These are phyloP conservation scores for Chaetops frenatus DNA, from an alignment of 2,113 vertebrate genomes.

Conservation along the genomic window DNA sequence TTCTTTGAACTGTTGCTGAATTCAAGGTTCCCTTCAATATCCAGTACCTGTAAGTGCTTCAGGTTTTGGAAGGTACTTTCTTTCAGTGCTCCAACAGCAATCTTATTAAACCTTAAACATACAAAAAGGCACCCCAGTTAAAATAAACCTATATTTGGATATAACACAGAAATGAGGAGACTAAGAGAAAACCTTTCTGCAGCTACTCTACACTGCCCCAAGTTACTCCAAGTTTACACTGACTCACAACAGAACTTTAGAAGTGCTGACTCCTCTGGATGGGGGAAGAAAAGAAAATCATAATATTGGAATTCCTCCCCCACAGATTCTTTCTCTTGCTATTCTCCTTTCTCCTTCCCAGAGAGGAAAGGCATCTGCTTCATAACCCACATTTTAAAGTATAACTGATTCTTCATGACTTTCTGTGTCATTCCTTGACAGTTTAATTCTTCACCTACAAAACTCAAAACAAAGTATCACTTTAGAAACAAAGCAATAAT, in stretches of 20 bases:
- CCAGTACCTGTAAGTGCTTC: slow-evolving; percentile 86
- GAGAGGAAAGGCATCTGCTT: background rate
- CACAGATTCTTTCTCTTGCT: background rate
- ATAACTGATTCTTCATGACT: background rate
- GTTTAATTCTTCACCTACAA: background rate
- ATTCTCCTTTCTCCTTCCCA: background rate
- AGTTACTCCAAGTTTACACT: background rate
- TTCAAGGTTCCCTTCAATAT: slow-evolving; percentile 82
- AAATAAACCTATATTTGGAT: background rate
- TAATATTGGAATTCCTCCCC: background rate
- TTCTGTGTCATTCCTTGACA: background rate
- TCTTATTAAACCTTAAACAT: slow-evolving; percentile 83
- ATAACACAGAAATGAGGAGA: background rate
- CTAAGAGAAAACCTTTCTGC: background rate
- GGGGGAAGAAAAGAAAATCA: background rate
- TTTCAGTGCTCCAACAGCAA: slow-evolving; percentile 80
- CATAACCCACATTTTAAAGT: background rate
- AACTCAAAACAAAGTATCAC: background rate
- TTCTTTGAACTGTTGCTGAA: slow-evolving; percentile 68
- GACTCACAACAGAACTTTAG: background rate
- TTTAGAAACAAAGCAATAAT: background rate
- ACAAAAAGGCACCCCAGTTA: background rate
- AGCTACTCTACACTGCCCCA: background rate
- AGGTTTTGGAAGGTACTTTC: slow-evolving; percentile 85
- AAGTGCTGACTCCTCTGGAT: background rate